A percentile compares a stretch with the other conserved stretches of the same genome.
These are phyloP conservation scores for Vulpes vulpes DNA, from an alignment of 2,113 vertebrate species.

Conservation along the genomic window DNA sequence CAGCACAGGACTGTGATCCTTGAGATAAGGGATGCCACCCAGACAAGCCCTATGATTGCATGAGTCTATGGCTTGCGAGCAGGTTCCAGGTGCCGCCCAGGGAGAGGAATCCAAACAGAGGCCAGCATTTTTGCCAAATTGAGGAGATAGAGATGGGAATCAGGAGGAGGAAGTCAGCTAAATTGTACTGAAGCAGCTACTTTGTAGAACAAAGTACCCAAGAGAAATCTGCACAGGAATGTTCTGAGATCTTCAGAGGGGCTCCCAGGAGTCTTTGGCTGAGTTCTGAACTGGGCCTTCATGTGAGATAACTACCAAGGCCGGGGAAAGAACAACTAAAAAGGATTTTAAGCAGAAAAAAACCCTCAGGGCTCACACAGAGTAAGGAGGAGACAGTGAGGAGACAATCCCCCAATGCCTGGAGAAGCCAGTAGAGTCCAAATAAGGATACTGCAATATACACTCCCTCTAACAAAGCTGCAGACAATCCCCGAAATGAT, in stretches of 20 bases:
- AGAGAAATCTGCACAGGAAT: background rate
- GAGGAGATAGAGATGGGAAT: background rate
- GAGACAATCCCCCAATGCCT: background rate
- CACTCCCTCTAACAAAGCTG: background rate
- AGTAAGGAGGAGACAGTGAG: background rate
- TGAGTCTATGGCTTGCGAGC: background rate
- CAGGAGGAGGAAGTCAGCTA: background rate
- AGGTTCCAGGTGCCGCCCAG: background rate
- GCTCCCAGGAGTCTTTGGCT: background rate
- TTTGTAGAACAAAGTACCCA: background rate
- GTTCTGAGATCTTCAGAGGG: background rate
- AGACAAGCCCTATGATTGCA: background rate
- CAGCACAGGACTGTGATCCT: background rate
- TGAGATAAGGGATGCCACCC: background rate
- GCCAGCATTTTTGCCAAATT: background rate
- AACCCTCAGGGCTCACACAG: background rate
- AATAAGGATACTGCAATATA: background rate
- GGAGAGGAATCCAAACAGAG: background rate
- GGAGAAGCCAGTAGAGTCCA: background rate
- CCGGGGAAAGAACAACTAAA: background rate
- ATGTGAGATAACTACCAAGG: background rate
- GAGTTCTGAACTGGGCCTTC: background rate
- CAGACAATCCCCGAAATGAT: background rate
- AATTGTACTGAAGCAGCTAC: background rate
- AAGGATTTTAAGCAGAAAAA: background rate